Conservation (phyloP, 2,888 invertebrate genomes). For the Neoitamus cyanurus region DNA sequence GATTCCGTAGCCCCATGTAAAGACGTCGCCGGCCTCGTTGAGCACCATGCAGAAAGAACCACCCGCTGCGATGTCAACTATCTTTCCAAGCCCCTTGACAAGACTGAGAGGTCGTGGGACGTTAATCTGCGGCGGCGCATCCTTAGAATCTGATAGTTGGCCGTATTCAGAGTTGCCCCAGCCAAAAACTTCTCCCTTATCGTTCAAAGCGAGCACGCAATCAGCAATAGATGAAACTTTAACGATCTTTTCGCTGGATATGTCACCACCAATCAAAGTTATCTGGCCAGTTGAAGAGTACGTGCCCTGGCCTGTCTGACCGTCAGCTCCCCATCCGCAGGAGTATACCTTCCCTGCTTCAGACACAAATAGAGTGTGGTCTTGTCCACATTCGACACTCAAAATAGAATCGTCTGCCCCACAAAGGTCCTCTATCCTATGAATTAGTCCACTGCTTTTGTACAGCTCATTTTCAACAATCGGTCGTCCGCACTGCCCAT, state of each 20-base stretch:
- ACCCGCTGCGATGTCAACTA: slow-evolving; percentile 84
- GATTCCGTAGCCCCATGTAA: slow-evolving; percentile 94
- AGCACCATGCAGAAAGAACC: slow-evolving; percentile 87
- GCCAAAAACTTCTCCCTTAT: slow-evolving; percentile 91
- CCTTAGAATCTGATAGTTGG: slow-evolving; percentile 72
- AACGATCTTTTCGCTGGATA: slow-evolving; percentile 82
- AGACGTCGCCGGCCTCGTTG: slow-evolving; percentile 86
- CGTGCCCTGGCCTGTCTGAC: slow-evolving; percentile 87
- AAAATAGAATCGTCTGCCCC: slow-evolving; percentile 72
- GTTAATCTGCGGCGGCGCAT: slow-evolving; percentile 76
- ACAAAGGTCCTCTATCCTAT: slow-evolving; percentile 74
- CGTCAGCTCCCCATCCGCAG: slow-evolving; percentile 96
- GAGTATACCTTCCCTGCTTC: slow-evolving; percentile 82
- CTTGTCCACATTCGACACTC: slow-evolving; percentile 81
- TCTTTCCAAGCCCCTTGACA: slow-evolving; percentile 76
- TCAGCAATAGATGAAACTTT: slow-evolving; percentile 85
- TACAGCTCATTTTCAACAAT: slow-evolving; percentile 83
- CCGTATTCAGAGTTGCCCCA: slow-evolving; percentile 98
- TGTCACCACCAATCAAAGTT: slow-evolving; percentile 79
- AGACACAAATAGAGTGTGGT: slow-evolving; percentile 81
- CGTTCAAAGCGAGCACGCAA: slow-evolving; percentile 89
- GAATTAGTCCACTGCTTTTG: slow-evolving; percentile 72
- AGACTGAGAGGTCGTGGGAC: slow-evolving; percentile 75
- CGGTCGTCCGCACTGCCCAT: slow-evolving; percentile 91
- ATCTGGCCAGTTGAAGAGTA: slow-evolving; percentile 73